Evolutionary conservation across 92 coral and sea anemone species (phyloP).

Genomic region (Metridium senile): DNA sequence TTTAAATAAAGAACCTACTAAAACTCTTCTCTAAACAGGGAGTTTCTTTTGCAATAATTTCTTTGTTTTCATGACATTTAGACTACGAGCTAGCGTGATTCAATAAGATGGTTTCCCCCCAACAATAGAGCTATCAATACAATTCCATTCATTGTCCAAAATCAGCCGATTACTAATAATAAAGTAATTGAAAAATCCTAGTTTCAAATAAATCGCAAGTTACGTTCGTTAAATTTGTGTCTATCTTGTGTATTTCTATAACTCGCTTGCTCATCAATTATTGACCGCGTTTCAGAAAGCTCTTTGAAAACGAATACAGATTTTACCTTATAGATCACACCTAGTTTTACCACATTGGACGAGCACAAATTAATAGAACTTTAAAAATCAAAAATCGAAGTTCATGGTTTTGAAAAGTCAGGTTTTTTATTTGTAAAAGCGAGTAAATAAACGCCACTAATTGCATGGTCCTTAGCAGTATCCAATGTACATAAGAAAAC

Average conservation of each 20-base stretch:
- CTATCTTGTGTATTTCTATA: neutral
- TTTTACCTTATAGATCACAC: neutral
- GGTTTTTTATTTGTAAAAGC: neutral
- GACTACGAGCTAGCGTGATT: too few species aligned
- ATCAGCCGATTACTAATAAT: too few species aligned
- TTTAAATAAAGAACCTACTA: too few species aligned
- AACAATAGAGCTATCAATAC: too few species aligned
- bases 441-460: neutral
- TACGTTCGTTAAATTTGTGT: neutral
- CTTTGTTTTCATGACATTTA: neutral
- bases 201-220: neutral
- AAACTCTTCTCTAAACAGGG: neutral
- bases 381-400: neutral
- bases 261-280: neutral
- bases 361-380: neutral
- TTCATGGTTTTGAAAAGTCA: slow-evolving; percentile 4
- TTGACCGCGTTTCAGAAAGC: neutral
- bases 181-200: neutral
- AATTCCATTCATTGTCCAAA: too few species aligned
- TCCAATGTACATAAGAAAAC: neutral
- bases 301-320: neutral
- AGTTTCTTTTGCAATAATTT: neutral
- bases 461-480: neutral
- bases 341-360: neutral
- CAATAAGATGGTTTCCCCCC: too few species aligned